Conservation (phyloP, 2,888 invertebrate species). For the Eilema depressum region DNA sequence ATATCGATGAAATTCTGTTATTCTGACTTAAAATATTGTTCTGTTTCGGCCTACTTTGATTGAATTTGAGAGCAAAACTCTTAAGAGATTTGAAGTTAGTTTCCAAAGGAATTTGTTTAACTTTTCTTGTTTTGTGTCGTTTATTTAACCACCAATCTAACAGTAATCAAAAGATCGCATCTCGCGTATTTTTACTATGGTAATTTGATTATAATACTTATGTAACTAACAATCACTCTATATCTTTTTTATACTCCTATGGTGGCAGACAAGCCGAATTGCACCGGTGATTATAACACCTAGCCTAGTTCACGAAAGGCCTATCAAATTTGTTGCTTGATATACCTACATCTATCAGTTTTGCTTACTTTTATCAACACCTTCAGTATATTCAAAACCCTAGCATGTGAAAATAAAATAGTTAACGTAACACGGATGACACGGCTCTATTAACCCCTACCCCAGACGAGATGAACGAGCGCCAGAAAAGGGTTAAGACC, state of each 20-base stretch:
- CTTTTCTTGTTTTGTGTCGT: not conserved
- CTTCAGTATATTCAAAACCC: not conserved
- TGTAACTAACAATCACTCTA: no score
- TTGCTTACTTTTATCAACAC: constrained; percentile 2
- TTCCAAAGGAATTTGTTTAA: not conserved
- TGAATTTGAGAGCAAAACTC: not conserved
- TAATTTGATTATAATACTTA: no score
- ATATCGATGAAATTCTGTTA: not conserved
- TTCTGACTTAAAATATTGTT: not conserved
- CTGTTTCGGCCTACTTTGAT: constrained; percentile 6
- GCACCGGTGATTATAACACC: no score
- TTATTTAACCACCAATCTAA: not conserved
- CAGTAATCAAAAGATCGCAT: not conserved
- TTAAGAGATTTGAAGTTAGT: not conserved
- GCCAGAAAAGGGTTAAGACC: constrained; percentile 25
- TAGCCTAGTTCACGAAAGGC: no score
- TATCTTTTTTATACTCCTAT: no score
- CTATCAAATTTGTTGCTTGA: not conserved
- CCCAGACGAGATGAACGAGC: constrained; percentile 27
- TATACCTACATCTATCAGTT: not conserved
- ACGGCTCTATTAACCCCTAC: constrained; percentile 30
- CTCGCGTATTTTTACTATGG: no score
- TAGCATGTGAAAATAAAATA: constrained; percentile 21
- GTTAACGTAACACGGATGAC: constrained; percentile 27
- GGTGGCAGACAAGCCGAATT: no score